These are phyloP conservation scores for Boloria euphrosyne DNA, from an alignment of 2,888 invertebrate species.

Conservation along the genomic window DNA sequence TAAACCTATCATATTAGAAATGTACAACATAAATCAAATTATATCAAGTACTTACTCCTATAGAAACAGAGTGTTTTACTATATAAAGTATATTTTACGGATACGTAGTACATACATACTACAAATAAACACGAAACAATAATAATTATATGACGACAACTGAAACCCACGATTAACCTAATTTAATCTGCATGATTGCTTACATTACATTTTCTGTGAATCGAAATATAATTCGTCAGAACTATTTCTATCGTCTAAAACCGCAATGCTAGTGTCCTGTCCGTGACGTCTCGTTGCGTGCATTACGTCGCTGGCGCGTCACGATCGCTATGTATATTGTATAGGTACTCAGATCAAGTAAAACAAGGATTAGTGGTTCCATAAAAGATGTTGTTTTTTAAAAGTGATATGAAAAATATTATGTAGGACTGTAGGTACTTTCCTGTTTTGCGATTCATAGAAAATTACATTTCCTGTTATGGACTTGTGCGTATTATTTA, in stretches of 20 bases:
- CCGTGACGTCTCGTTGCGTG: slow-evolving; percentile 53
- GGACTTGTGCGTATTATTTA: not conserved
- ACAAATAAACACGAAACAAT: not conserved
- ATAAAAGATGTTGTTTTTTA: not conserved
- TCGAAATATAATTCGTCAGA: slow-evolving; percentile 65
- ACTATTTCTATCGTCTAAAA: slow-evolving; percentile 71
- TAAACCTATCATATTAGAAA: no score
- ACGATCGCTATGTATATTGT: slow-evolving; percentile 22
- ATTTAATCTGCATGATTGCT: slow-evolving; percentile 56
- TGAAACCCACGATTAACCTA: slow-evolving; percentile 30
- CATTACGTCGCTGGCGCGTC: slow-evolving; percentile 34
- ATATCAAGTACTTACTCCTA: no score
- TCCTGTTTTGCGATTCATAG: not conserved
- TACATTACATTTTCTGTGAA: slow-evolving; percentile 56
- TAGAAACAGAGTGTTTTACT: no score
- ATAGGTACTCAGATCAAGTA: no score
- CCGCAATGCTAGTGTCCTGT: slow-evolving; percentile 56
- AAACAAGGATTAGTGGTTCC: not conserved
- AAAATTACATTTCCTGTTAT: not conserved
- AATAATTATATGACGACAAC: slow-evolving; percentile 14
- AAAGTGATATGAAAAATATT: not conserved
- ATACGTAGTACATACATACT: not conserved
- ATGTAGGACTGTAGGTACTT: not conserved
- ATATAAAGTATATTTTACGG: no score
- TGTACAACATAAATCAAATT: no score